Percentiles rank a stretch among this genome's conserved stretches.
phyloP scores from a whole-genome alignment of 2,797 vertebrate genomes.

The Myotis planiceps region DNA sequence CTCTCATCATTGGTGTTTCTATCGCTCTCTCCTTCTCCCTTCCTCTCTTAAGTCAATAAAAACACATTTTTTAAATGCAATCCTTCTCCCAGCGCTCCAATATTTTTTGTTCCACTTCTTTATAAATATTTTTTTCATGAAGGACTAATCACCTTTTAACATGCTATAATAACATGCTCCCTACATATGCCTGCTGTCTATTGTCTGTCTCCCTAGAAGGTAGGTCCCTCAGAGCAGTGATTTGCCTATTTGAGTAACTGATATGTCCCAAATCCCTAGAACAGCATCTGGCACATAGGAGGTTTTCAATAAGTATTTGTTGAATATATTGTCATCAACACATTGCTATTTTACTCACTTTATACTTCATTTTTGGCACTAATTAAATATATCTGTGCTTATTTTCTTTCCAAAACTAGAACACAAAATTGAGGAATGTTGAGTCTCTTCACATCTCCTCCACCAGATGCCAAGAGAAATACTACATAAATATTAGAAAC shows the following conservation, averaged over 20 bases:
- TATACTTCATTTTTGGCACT: background rate
- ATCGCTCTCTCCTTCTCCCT: too few relatives aligned
- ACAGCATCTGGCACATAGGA: background rate
- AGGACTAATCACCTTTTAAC: background rate
- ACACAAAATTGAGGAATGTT: background rate
- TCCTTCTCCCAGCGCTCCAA: background rate
- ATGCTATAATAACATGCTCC: background rate
- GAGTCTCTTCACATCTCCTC: background rate
- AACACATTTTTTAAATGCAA: background rate
- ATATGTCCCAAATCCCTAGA: background rate
- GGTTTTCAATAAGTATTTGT: background rate
- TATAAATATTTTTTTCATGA: background rate
- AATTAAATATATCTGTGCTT: background rate
- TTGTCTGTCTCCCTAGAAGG: background rate
- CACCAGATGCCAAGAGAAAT: background rate
- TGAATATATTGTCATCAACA: background rate
- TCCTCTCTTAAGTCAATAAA: too few relatives aligned
- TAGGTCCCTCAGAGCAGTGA: background rate
- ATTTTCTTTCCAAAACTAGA: constrained; percentile 14
- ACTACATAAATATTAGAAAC: background rate
- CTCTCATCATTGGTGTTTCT: too few relatives aligned
- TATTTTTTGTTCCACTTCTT: background rate
- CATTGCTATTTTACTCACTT: background rate
- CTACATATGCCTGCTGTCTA: background rate
- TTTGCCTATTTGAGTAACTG: background rate